A percentile compares a stretch with the other conserved stretches of the same genome.
phyloP scores from a whole-genome alignment of 2,797 vertebrate genomes.

The Astyanax mexicanus region DNA sequence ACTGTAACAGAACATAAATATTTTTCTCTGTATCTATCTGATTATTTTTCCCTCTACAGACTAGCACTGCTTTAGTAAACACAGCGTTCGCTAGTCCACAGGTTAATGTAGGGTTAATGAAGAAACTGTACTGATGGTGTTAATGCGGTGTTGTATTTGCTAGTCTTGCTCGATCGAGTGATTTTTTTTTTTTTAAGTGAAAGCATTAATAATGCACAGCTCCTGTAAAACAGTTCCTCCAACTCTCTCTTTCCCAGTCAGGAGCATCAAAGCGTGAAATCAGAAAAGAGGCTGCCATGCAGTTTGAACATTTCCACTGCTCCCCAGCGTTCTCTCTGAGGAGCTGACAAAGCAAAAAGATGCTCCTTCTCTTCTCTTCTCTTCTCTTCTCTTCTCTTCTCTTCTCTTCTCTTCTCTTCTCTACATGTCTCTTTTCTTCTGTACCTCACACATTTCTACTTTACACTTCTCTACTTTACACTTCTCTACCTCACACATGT shows the following conservation, averaged over 20 bases:
- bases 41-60: too few species aligned
- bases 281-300: constrained; percentile 73
- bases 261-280: constrained; percentile 78
- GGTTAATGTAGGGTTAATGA: neutral
- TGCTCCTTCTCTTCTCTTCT: constrained; percentile 40
- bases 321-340: constrained; percentile 66
- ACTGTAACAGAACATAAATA: too few species aligned
- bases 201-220: constrained; percentile 61
- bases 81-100: neutral
- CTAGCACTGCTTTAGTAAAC: too few species aligned
- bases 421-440: constrained; percentile 31
- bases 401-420: neutral
- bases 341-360: constrained; percentile 66
- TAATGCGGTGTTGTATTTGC: constrained; percentile 32
- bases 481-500: too few species aligned
- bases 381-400: constrained; percentile 33
- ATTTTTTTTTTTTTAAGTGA: constrained; percentile 9
- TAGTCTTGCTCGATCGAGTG: neutral
- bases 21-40: too few species aligned
- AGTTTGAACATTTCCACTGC: constrained; percentile 66
- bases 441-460: neutral
- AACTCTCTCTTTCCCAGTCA: constrained; percentile 60
- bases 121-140: neutral
- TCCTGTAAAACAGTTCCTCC: constrained; percentile 61
- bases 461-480: too few species aligned